Evolutionary conservation across 2,888 invertebrate species (phyloP).

Genomic region (Acanthacorydalis orientalis): DNA sequence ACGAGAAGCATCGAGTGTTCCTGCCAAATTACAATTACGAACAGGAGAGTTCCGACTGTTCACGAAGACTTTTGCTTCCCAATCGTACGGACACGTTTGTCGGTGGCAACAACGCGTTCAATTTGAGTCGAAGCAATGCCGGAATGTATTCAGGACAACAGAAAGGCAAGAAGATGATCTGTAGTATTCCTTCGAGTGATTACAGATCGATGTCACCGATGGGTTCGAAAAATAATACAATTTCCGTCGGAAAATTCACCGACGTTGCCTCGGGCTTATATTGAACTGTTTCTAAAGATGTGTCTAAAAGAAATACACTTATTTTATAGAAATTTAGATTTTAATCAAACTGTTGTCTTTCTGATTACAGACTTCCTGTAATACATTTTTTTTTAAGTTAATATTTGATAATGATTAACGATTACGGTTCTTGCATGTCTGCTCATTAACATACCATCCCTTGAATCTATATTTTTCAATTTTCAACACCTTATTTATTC

Average conservation of each 20-base stretch:
- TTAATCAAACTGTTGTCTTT: too few species aligned
- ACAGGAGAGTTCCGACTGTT: constrained; percentile 19
- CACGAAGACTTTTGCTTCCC: constrained; percentile 26
- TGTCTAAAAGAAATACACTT: too few species aligned
- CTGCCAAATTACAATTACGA: constrained; percentile 17
- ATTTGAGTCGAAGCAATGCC: constrained; percentile 42
- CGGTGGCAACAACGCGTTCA: constrained; percentile 33
- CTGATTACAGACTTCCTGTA: too few species aligned
- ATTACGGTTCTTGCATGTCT: too few species aligned
- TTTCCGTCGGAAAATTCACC: constrained; percentile 41
- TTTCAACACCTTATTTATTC: too few species aligned
- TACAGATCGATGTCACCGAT: constrained; percentile 28
- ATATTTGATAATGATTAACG: too few species aligned
- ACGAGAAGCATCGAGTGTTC: constrained; percentile 25
- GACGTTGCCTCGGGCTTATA: constrained; percentile 60
- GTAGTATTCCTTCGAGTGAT: constrained; percentile 26
- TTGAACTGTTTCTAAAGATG: constrained; percentile 18
- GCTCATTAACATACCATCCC: too few species aligned
- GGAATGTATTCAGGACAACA: constrained; percentile 46
- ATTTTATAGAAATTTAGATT: too few species aligned
- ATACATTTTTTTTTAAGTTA: too few species aligned
- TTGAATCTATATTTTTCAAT: too few species aligned
- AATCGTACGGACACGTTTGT: constrained; percentile 19
- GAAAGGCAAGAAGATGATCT: constrained; percentile 20
- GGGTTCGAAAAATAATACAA: constrained; percentile 21